Evolutionary conservation across 1,140 invertebrate species (phyloP).

Genomic region (Procambarus virginalis): DNA sequence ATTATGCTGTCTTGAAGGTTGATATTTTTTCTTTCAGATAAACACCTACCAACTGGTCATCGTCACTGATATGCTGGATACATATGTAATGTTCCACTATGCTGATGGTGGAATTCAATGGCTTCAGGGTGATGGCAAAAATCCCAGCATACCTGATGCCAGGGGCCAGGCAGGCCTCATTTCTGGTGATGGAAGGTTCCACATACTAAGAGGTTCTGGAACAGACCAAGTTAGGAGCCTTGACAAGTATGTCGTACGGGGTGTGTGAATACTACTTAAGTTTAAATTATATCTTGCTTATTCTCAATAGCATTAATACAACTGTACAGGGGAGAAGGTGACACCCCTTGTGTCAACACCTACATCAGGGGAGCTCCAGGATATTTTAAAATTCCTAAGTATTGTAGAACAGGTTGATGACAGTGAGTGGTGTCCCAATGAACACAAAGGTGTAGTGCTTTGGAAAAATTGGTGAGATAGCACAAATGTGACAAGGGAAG

Average conservation of each 20-base stretch:
- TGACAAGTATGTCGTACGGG: conserved; percentile 78
- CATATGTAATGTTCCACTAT: conserved; percentile 90
- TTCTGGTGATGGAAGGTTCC: conserved; percentile 83
- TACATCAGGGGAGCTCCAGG: too few relatives aligned
- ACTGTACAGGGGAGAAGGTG: too few relatives aligned
- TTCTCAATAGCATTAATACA: too few relatives aligned
- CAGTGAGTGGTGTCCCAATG: too few relatives aligned
- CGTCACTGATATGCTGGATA: conserved; percentile 86
- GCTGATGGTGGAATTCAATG: conserved; percentile 91
- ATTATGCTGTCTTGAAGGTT: too few relatives aligned
- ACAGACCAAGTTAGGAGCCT: conserved; percentile 87
- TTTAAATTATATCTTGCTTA: too few relatives aligned
- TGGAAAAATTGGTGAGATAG: too few relatives aligned
- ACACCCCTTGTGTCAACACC: too few relatives aligned
- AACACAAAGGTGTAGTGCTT: too few relatives aligned
- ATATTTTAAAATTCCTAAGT: too few relatives aligned
- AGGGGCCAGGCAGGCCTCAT: conserved; percentile 93
- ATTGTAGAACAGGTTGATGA: too few relatives aligned
- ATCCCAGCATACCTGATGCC: conserved; percentile 84
- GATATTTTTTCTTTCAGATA: conserved; percentile 74
- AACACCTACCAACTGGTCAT: conserved; percentile 90
- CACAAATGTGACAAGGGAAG: too few relatives aligned
- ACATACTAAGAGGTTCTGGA: conserved; percentile 87
- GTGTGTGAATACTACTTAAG: background rate
- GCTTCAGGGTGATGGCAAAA: conserved; percentile 84